These are phyloP conservation scores for Petrosia ficiformis DNA, from an alignment of 37 sponge, comb jelly and placozoan species.

Conservation along the genomic window DNA sequence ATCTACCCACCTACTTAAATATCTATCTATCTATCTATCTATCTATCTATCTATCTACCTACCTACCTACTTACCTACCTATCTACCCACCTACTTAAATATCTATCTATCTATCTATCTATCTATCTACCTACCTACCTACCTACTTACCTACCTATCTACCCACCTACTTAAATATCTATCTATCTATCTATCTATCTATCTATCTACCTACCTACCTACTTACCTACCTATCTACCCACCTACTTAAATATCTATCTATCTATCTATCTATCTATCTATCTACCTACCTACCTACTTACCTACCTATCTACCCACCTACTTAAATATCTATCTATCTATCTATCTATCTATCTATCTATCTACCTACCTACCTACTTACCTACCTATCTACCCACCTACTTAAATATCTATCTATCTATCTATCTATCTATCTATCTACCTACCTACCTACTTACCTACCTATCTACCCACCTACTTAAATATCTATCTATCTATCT, in stretches of 20 bases:
- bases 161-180: neutral
- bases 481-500: neutral
- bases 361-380: constrained; percentile 24
- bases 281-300: neutral
- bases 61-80: constrained; percentile 43
- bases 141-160: constrained; percentile 41
- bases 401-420: neutral
- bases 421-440: too few relatives aligned
- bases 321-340: neutral
- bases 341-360: too few relatives aligned
- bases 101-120: too few relatives aligned
- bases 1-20: neutral
- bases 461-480: too few relatives aligned
- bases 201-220: neutral
- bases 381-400: too few relatives aligned
- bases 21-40: too few relatives aligned
- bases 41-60: neutral
- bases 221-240: too few relatives aligned
- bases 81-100: neutral
- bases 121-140: neutral
- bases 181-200: too few relatives aligned
- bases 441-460: constrained; percentile 21
- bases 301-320: too few relatives aligned
- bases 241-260: neutral
- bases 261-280: too few relatives aligned